A percentile compares a stretch with the other conserved stretches of the same genome.
Conservation (phyloP, 2,888 invertebrate genomes). For the Xestia c-nigrum region DNA sequence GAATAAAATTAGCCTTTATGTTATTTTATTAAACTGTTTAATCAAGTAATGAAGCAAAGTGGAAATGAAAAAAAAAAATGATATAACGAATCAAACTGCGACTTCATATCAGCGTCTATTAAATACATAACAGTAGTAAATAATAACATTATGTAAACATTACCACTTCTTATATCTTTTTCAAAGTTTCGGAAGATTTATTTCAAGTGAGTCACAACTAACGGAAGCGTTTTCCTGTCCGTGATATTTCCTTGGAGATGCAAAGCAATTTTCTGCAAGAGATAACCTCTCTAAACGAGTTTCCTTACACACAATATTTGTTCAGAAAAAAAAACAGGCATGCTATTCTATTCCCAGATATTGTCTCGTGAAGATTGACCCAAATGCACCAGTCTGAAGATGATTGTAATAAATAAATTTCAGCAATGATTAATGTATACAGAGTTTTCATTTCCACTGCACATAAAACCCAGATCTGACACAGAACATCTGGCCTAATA, state of each 20-base stretch:
- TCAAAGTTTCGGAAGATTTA: slow-evolving; percentile 70
- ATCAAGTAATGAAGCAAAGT: not conserved
- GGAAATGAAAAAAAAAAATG: not conserved
- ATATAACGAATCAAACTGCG: not conserved
- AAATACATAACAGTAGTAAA: slow-evolving; percentile 8
- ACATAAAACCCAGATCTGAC: slow-evolving; percentile 70
- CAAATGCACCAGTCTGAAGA: slow-evolving; percentile 25
- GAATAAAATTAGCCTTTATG: not conserved
- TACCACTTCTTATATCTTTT: slow-evolving; percentile 30
- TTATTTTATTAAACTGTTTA: not conserved
- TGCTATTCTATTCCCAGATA: slow-evolving; percentile 53
- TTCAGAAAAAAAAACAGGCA: slow-evolving; percentile 67
- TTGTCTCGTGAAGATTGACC: slow-evolving; percentile 39
- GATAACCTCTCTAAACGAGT: slow-evolving; percentile 85
- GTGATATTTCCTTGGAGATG: slow-evolving; percentile 88
- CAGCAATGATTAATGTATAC: slow-evolving; percentile 66
- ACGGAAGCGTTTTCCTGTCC: slow-evolving; percentile 81
- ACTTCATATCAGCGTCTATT: not conserved
- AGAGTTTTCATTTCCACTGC: slow-evolving; percentile 60
- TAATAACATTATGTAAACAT: slow-evolving; percentile 20
- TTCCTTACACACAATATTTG: slow-evolving; percentile 80
- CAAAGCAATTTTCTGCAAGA: slow-evolving; percentile 89
- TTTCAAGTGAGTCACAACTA: slow-evolving; percentile 79
- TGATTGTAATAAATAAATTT: slow-evolving; percentile 46
- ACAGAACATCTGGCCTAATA: slow-evolving; percentile 76